Evolutionary conservation across 2,888 invertebrate species (phyloP), one percentile per base, ranked within the genome.

Genomic region (Ochlodes sylvanus): DNA sequence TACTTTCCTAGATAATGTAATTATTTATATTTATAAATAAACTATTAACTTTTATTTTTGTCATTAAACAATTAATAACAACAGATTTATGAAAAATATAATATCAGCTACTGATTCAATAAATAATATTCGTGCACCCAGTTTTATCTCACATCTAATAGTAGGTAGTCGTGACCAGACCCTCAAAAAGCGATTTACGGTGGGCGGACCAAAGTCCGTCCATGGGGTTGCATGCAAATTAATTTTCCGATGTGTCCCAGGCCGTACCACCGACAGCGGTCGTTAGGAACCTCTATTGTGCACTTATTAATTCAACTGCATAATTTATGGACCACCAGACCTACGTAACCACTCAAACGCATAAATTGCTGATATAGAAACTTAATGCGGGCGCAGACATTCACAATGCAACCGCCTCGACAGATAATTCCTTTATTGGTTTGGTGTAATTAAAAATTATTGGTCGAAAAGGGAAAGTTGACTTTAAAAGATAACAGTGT

Each of bases 281-380:
- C 83, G 87, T 91, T 90, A 90, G 87, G 75, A 19, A 72, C 71
- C 76, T 77, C 87, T 80, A 89, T 88, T 88, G 88, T 88, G 82
- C 81, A 83, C 79, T 90, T 89, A 92, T 92, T 92, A 92, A 92
- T 91, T 88, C 87, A 88, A 90, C 84, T 84, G 85, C 78, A 79
- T 84, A 87, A 91, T 90, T 90, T 91, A 93, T 88, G 83, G 78
- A 73, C 71, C 80, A 76, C 76, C 76, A 80, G 77, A 76, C 75
- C 79, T 80, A 79, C 78, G 76, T 79, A 81, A 80, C 77, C 77
- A 76, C 73, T 76, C 76, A 81, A 82, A 82, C 81, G 85, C 83
- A 90, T 88, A 89, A 89, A 88, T 89, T 88, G 85, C 79, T 82
- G 84, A 90, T 89, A 91, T 89, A 90, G 90, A 86, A 91, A 88